These are phyloP conservation scores for Spialia ferax DNA, from an alignment of 2,888 invertebrate genomes.

Conservation along the genomic window DNA sequence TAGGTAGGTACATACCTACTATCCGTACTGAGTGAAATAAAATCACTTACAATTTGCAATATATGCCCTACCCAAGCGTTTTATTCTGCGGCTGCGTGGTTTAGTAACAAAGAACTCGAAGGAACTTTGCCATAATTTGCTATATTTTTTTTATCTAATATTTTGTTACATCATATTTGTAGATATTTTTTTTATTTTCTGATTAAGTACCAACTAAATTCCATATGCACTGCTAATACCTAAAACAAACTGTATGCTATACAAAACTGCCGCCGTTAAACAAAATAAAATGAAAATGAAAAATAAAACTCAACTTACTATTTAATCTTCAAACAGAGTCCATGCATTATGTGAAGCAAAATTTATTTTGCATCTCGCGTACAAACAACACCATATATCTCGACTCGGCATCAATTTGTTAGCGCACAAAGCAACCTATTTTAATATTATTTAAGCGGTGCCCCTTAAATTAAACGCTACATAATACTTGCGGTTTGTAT, in stretches of 20 bases:
- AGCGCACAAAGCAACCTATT: conserved; percentile 75
- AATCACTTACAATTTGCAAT: conserved; percentile 41
- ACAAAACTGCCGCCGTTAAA: too few species aligned
- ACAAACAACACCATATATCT: conserved; percentile 36
- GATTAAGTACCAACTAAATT: too few species aligned
- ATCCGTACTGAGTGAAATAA: too few species aligned
- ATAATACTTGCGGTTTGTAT: conserved; percentile 55
- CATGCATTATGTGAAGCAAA: conserved; percentile 5
- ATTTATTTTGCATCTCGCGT: conserved; percentile 23
- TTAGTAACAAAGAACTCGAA: conserved; percentile 59
- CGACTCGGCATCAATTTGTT: conserved; percentile 72
- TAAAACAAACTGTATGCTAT: too few species aligned
- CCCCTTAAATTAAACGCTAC: conserved; percentile 70
- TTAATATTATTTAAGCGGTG: conserved; percentile 68
- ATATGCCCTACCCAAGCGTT: conserved; percentile 42
- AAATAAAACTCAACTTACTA: background rate
- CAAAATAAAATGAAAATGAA: background rate
- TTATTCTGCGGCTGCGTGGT: conserved; percentile 53
- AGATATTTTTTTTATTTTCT: too few species aligned
- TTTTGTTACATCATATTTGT: too few species aligned
- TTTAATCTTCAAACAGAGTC: background rate
- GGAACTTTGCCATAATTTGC: background rate
- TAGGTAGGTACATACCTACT: too few species aligned
- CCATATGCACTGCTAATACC: too few species aligned
- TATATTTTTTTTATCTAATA: too few species aligned